Evolutionary conservation across 2,113 vertebrate species (phyloP).

Genomic region (Hirundichthys speculiger): DNA sequence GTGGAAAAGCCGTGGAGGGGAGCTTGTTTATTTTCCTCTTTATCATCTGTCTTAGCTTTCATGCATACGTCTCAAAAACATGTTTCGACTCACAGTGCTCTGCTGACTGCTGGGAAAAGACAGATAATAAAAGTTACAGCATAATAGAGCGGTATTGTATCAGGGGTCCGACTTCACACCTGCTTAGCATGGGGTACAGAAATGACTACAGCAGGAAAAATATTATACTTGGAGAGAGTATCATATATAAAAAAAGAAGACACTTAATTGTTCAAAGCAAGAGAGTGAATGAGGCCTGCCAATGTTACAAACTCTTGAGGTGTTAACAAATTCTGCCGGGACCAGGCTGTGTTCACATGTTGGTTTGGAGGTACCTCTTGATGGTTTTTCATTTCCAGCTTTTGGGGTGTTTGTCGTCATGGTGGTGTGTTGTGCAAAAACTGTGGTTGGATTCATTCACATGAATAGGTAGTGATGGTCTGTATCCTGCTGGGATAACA

Average conservation of each 20-base stretch:
- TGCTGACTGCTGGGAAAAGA: conserved; percentile 20
- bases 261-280: conserved; percentile 24
- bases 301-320: conserved; percentile 27
- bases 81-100: conserved; percentile 20
- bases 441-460: conserved; percentile 36
- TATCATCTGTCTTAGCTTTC: conserved; percentile 50
- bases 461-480: conserved; percentile 39
- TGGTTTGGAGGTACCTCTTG: conserved; percentile 26
- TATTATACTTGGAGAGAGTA: conserved; percentile 21
- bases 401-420: conserved; percentile 22
- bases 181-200: conserved; percentile 29
- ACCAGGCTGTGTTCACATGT: conserved; percentile 33
- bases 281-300: background rate
- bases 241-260: conserved; percentile 16
- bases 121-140: conserved; percentile 19
- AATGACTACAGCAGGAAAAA: conserved; percentile 28
- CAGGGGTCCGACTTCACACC: conserved; percentile 17
- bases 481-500: conserved; percentile 37
- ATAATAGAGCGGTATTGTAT: conserved; percentile 28
- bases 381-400: conserved; percentile 21
- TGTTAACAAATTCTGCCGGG: conserved; percentile 6
- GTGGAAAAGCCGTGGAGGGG: conserved; percentile 27
- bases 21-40: conserved; percentile 51
- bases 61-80: conserved; percentile 31
- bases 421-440: conserved; percentile 15